A percentile compares a stretch with the other conserved stretches of the same genome.
phyloP scores from a whole-genome alignment of 2,113 vertebrate species.

The Carettochelys insculpta region DNA sequence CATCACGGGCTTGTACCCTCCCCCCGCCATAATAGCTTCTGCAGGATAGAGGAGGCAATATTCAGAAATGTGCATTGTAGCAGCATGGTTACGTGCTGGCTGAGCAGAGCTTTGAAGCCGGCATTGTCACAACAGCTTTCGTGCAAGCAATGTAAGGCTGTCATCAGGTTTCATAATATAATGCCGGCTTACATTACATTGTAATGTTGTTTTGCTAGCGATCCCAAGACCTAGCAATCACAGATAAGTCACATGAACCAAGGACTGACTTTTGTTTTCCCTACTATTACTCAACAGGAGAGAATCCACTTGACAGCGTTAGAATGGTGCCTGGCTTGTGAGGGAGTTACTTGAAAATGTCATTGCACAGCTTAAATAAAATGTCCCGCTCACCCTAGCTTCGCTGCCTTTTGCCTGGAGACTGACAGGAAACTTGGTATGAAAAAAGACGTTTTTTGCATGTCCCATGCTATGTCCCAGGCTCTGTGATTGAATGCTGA shows the following conservation, averaged over 20 bases:
- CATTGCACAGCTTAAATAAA: background rate
- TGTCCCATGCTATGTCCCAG: background rate
- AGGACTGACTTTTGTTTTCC: background rate
- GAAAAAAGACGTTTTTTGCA: background rate
- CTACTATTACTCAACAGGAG: background rate
- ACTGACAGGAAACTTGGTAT: constrained; percentile 49
- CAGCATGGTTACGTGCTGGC: constrained; percentile 1
- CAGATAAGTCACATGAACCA: rapidly evolving
- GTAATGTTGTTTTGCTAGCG: background rate
- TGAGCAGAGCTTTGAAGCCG: constrained; percentile 13
- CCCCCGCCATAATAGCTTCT: no score
- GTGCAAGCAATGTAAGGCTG: background rate
- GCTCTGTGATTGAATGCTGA: background rate
- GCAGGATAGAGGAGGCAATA: background rate
- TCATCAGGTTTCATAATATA: background rate
- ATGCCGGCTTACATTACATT: background rate
- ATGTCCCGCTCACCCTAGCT: constrained; percentile 6
- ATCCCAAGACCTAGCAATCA: background rate
- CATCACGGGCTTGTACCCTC: no score
- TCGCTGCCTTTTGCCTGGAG: constrained; percentile 40
- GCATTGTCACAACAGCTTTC: background rate
- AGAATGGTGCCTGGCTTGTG: background rate
- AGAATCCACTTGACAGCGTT: constrained; percentile 16
- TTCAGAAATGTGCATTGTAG: background rate
- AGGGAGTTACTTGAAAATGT: constrained; percentile 54